These are phyloP conservation scores for Lasioglossum marginatum DNA, from an alignment of 2,888 invertebrate species.

Conservation along the genomic window DNA sequence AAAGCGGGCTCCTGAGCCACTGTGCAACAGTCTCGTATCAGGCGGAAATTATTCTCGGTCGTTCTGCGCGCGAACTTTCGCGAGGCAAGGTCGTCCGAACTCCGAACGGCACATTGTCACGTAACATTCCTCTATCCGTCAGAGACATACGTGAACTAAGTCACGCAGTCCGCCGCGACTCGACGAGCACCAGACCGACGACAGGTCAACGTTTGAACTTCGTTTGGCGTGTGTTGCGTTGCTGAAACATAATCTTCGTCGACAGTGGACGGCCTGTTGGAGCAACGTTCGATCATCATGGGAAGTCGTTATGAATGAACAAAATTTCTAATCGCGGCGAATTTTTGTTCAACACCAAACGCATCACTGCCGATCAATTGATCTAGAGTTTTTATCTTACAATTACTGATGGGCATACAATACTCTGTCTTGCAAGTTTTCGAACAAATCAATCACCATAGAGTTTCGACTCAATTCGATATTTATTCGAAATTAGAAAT, in stretches of 20 bases:
- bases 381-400: no score
- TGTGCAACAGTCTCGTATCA: background rate
- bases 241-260: background rate
- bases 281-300: background rate
- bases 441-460: no score
- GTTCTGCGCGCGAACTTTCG: conserved; percentile 14
- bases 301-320: background rate
- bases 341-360: no score
- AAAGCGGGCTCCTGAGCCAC: no score
- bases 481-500: no score
- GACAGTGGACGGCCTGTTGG: background rate
- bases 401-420: no score
- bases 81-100: conserved; percentile 30
- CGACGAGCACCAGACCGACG: background rate
- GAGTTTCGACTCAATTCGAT: no score
- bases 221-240: conserved; percentile 17
- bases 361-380: no score
- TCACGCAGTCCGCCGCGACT: conserved; percentile 36
- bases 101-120: conserved; percentile 37
- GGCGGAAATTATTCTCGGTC: background rate
- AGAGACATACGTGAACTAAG: conserved; percentile 49
- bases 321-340: background rate
- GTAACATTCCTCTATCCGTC: conserved; percentile 31
- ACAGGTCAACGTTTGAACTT: conserved; percentile 49
- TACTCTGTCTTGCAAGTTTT: no score